phyloP scores from a whole-genome alignment of 1,140 invertebrate genomes.

The Scaptomyza hsui region DNA sequence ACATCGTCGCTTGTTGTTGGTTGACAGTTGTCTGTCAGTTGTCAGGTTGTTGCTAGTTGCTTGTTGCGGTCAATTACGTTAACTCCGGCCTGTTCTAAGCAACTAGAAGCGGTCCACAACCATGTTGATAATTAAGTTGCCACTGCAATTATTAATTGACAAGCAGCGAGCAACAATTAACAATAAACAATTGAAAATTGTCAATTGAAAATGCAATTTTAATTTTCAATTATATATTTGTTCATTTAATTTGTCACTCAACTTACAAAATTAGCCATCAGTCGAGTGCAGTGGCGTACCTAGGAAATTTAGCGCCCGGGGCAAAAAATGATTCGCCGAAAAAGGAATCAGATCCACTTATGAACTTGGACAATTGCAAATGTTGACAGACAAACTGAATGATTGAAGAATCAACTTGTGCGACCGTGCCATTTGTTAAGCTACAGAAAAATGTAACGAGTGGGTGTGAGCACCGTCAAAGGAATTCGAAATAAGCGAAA shows the following conservation, averaged over 20 bases:
- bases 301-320: no score
- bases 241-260: constrained; percentile 36
- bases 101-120: background rate
- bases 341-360: no score
- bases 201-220: constrained; percentile 7
- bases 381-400: no score
- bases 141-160: constrained; percentile 9
- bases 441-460: no score
- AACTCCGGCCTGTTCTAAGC: constrained; percentile 24
- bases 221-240: constrained; percentile 29
- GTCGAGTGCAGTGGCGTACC: no score
- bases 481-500: no score
- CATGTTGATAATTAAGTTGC: constrained; percentile 29
- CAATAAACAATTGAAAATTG: constrained; percentile 10
- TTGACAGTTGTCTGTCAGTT: background rate
- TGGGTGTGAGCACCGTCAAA: no score
- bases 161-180: background rate
- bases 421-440: no score
- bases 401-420: no score
- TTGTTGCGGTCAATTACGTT: constrained; percentile 21
- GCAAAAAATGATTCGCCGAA: no score
- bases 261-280: background rate
- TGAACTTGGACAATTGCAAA: no score
- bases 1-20: background rate
- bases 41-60: background rate